Evolutionary conservation across 1,140 invertebrate species (phyloP).

Genomic region (Drosophila jambulina): DNA sequence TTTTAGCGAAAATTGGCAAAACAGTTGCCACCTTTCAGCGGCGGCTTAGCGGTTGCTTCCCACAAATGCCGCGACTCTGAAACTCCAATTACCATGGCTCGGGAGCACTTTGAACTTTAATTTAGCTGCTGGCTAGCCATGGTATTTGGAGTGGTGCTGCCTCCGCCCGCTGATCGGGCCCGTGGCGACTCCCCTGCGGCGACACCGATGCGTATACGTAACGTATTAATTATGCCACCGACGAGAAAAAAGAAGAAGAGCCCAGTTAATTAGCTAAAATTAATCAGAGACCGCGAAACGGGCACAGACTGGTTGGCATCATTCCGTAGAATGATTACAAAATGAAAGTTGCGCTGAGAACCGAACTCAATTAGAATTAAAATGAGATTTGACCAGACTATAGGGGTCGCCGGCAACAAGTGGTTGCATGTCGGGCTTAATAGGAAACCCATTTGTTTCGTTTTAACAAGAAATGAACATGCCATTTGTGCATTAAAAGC

Average conservation of each 20-base stretch:
- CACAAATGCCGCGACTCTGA: conserved; percentile 41
- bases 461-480: conserved; percentile 66
- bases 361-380: conserved; percentile 46
- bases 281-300: conserved; percentile 59
- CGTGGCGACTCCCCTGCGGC: conserved; percentile 63
- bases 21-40: conserved; percentile 67
- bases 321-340: conserved; percentile 27
- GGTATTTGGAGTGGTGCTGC: conserved; percentile 1
- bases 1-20: conserved; percentile 67
- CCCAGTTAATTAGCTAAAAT: conserved; percentile 64
- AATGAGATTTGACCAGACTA: conserved; percentile 60
- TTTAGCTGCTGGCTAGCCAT: conserved; percentile 37
- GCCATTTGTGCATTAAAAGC: conserved; percentile 78
- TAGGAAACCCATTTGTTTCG: conserved; percentile 67
- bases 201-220: conserved; percentile 75
- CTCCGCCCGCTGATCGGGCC: conserved; percentile 38
- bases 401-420: conserved; percentile 27
- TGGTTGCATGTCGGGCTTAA: conserved; percentile 65
- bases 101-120: conserved; percentile 76
- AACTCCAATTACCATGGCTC: conserved; percentile 63
- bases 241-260: conserved; percentile 18
- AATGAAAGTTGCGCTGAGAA: conserved; percentile 68
- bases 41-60: conserved; percentile 40
- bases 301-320: conserved; percentile 49
- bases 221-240: conserved; percentile 74